Conservation (phyloP, 1,140 invertebrate genomes). For the Bombus terrestris region DNA sequence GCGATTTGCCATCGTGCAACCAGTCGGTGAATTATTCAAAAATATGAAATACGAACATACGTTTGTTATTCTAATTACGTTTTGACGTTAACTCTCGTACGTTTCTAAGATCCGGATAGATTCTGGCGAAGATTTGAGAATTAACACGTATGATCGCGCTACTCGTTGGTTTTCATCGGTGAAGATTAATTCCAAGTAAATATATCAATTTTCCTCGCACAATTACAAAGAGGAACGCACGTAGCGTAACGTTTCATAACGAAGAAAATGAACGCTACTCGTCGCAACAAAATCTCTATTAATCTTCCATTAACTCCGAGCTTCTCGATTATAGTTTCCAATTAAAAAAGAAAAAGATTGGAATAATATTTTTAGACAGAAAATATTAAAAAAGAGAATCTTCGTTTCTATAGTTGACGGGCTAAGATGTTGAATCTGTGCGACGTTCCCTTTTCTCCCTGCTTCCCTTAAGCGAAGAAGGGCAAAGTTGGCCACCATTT, state of each 20-base stretch:
- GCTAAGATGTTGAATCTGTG: conserved; percentile 36
- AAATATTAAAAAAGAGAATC: neutral
- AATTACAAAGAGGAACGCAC: neutral
- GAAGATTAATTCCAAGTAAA: neutral
- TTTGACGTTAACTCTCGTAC: neutral
- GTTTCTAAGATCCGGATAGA: neutral
- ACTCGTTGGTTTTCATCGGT: too few relatives aligned
- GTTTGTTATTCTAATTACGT: neutral
- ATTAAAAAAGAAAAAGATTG: neutral
- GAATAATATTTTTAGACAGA: neutral
- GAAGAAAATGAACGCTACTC: too few relatives aligned
- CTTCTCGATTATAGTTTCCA: neutral
- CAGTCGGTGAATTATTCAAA: neutral
- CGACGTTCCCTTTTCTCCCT: neutral
- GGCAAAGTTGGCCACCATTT: conserved; percentile 70
- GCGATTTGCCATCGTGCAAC: neutral
- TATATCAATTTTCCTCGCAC: neutral
- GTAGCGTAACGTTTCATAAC: too few relatives aligned
- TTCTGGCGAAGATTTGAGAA: too few relatives aligned
- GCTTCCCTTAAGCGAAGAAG: neutral
- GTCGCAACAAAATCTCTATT: too few relatives aligned
- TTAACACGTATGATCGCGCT: too few relatives aligned
- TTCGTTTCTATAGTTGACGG: conserved; percentile 20
- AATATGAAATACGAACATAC: neutral
- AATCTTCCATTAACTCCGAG: neutral